Base-by-base conservation (phyloP, 2,797 vertebrate genomes). In the Atherinosoma microstoma region DNA sequence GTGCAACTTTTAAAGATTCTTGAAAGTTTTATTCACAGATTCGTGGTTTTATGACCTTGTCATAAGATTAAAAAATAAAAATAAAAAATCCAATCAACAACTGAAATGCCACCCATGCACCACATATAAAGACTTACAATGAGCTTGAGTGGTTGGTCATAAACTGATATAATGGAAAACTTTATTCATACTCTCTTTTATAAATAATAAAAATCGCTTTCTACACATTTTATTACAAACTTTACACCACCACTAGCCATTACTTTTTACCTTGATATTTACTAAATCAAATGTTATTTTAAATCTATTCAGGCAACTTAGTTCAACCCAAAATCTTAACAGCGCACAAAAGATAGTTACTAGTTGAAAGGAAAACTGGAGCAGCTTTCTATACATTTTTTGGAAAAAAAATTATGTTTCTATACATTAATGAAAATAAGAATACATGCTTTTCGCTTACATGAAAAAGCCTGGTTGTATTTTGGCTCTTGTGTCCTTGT, bases 11-110 rank as follows among this genome's bases (percentile, higher is more conserved):
- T 6, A 34, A 16, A 67, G 42, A 29, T 32, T 32, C 29, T 15
- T 12, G 53, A 49, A 49, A 59, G 15, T 1, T 68, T 68, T 32
- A 6, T 4, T 47, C 24, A 59, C 22, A 59, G 56, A 68, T 59
- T 32, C 5, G 15, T 58, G 40, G 12, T 18, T 5, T n/a, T 40
- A 64, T n/a, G 16, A 30, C 6, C 2, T 38, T 54, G 22, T 13
- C 13, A 58, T 67, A 27, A 45, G 9, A 65, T 32, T 32, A 4
- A 32, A 32, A 32, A 4, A 32, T 3, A 32, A 32, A 32, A 32
- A 27, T 3, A 42, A 42, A 6, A 38, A 56, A 56, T 22, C 12
- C 6, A 64, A n/a, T 11, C 20, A 5, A 32, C 9, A 53, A n/a
- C 20, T n/a, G 12, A 56, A 56, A 30, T 56, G 24, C 24, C 24